Evolutionary conservation across 2,888 invertebrate species (phyloP).

Genomic region (Lasioglossum calceatum): DNA sequence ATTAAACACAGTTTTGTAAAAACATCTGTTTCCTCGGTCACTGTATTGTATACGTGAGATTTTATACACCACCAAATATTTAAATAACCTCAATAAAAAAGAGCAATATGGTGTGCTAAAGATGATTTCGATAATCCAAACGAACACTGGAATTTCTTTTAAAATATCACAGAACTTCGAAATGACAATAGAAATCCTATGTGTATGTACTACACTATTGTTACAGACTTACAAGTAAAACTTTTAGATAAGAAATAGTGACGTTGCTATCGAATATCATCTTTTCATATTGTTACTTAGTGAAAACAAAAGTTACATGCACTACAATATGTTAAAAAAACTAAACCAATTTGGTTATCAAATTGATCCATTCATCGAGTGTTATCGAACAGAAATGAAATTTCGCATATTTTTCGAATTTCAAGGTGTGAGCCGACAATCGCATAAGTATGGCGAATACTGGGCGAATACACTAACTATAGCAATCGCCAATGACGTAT

Average conservation of each 20-base stretch:
- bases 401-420: slow-evolving; percentile 9
- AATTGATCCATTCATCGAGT: neutral
- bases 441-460: neutral
- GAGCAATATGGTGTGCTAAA: slow-evolving; percentile 23
- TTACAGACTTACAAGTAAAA: neutral
- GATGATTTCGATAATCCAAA: neutral
- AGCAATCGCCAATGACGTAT: neutral
- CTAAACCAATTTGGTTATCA: neutral
- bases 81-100: slow-evolving; percentile 33
- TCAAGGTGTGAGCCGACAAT: neutral
- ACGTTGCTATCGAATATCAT: neutral
- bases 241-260: neutral
- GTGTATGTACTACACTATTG: neutral
- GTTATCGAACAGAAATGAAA: neutral
- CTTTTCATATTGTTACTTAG: neutral
- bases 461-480: neutral
- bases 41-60: neutral
- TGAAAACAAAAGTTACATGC: neutral
- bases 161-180: neutral
- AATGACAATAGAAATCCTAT: neutral
- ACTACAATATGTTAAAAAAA: neutral
- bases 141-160: neutral
- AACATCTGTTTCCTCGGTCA: neutral
- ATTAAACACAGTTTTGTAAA: neutral
- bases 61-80: neutral